A percentile compares a stretch with the other conserved stretches of the same genome.
Evolutionary conservation across 2,113 vertebrate genomes (phyloP).

Genomic region (Dryoscopus gambensis): DNA sequence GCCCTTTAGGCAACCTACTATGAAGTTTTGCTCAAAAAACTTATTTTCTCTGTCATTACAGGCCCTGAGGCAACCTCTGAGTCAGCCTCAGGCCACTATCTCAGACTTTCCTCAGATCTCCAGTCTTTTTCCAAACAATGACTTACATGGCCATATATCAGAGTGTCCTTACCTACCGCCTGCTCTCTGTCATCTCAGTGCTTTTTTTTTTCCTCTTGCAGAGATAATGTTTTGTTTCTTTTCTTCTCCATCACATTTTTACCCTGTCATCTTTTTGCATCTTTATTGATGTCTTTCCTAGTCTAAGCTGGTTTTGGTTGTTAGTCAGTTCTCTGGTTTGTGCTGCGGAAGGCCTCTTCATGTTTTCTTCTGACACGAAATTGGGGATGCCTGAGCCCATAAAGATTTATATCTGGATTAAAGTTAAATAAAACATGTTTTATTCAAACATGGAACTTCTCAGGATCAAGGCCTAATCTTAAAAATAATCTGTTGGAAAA

Average conservation of each 20-base stretch:
- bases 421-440: neutral
- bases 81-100: neutral
- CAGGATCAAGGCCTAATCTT: neutral
- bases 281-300: neutral
- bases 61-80: neutral
- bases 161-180: fast-evolving
- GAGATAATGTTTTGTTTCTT: neutral
- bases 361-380: neutral
- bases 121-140: neutral
- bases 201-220: neutral
- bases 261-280: neutral
- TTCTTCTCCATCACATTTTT: neutral
- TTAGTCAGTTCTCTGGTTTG: neutral
- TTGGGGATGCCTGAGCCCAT: neutral
- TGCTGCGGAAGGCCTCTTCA: neutral
- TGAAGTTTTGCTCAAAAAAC: neutral
- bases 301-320: neutral
- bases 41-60: neutral
- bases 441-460: too few relatives aligned
- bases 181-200: neutral
- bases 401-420: neutral
- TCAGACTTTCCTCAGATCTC: neutral
- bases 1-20: neutral
- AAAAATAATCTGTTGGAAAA: neutral
- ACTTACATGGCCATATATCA: neutral